Percentiles rank a stretch among this genome's conserved stretches.
phyloP scores from a whole-genome alignment of 2,113 vertebrate genomes.

The Lutjanus erythropterus region DNA sequence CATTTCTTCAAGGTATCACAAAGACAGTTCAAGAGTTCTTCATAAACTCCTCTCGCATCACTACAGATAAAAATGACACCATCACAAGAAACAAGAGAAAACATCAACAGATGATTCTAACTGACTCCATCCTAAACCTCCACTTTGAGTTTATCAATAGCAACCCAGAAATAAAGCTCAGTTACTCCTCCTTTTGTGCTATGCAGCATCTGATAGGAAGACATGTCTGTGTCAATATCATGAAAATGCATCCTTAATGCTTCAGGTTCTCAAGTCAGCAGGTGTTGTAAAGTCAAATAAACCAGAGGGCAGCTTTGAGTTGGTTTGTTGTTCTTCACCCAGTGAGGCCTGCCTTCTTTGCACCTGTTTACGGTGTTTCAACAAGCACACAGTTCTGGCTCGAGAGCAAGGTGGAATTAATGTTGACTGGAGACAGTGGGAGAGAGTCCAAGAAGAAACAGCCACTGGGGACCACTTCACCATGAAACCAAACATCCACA shows the following conservation, averaged over 20 bases:
- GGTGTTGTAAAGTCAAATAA: not conserved
- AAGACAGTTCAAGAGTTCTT: not conserved
- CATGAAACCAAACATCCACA: not conserved
- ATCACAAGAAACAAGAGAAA: not conserved
- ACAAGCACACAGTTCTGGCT: not conserved
- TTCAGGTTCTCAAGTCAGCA: not conserved
- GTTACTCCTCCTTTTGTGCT: not conserved
- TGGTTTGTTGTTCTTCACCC: not conserved
- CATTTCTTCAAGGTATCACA: not conserved
- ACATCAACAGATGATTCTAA: not conserved
- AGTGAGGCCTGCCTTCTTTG: slow-evolving; percentile 1
- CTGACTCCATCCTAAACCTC: not conserved
- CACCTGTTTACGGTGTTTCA: not conserved
- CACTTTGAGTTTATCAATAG: not conserved
- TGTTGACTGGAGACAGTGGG: not conserved
- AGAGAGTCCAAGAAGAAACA: not conserved
- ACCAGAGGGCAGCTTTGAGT: no score
- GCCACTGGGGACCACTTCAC: not conserved
- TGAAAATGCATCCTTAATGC: not conserved
- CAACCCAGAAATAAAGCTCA: not conserved
- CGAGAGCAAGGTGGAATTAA: not conserved
- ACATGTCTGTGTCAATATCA: not conserved
- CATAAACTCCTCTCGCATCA: not conserved
- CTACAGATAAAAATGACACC: not conserved
- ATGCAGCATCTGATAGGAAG: not conserved